Conservation (phyloP, 2,888 invertebrate genomes). For the Chrysina gloriosa region DNA sequence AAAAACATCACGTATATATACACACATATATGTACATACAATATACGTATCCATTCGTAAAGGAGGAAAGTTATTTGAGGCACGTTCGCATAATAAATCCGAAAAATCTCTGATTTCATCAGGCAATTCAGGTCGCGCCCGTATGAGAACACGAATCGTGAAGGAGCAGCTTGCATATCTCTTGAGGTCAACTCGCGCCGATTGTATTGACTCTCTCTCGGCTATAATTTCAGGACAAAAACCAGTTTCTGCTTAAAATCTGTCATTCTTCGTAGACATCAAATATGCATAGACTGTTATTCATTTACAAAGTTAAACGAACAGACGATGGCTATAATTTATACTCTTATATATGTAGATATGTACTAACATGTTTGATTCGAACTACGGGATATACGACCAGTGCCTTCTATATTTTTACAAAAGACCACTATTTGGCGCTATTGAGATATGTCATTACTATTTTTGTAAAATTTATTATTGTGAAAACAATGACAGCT, state of each 20-base stretch:
- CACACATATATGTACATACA: too few relatives aligned
- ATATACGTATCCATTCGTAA: too few relatives aligned
- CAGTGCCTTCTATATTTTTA: too few relatives aligned
- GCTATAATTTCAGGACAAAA: constrained; percentile 4
- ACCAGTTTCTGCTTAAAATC: constrained; percentile 15
- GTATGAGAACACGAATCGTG: constrained; percentile 26
- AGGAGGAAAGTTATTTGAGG: constrained; percentile 7
- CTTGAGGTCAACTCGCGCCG: constrained; percentile 7
- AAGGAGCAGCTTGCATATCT: constrained; percentile 15
- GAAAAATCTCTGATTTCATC: constrained; percentile 26
- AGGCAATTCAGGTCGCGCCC: background rate
- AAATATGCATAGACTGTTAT: background rate
- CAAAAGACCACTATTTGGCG: too few relatives aligned
- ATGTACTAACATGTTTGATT: too few relatives aligned
- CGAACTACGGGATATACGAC: too few relatives aligned
- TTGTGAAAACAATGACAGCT: too few relatives aligned
- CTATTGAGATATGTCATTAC: too few relatives aligned
- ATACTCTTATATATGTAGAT: too few relatives aligned
- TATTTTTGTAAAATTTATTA: too few relatives aligned
- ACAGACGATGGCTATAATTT: too few relatives aligned
- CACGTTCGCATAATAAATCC: constrained; percentile 25
- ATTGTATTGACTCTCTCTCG: constrained; percentile 4
- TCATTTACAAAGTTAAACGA: background rate
- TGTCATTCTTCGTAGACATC: background rate
- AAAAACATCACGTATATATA: constrained; percentile 6